These are phyloP conservation scores for Nomada goodeniana DNA, from an alignment of 2,888 invertebrate genomes.

Conservation along the genomic window DNA sequence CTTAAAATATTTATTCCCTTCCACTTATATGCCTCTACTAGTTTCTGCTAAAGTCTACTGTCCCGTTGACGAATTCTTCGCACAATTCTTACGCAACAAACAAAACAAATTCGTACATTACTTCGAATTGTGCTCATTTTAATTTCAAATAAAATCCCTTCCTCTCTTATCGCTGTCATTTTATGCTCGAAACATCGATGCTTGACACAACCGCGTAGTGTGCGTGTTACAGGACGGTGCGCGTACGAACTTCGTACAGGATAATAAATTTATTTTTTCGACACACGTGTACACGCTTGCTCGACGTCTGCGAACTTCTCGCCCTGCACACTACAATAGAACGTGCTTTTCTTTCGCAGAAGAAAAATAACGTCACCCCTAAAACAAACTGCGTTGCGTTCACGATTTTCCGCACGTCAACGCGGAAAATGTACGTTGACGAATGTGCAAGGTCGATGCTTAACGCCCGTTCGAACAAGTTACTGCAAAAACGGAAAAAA, in stretches of 20 bases:
- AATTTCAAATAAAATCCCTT: background rate
- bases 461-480: background rate
- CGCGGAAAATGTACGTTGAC: background rate
- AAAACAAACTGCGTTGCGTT: constrained; percentile 22
- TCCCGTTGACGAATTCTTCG: too few relatives aligned
- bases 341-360: background rate
- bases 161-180: background rate
- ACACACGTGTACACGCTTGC: background rate
- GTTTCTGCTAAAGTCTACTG: too few relatives aligned
- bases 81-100: background rate
- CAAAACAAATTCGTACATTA: background rate
- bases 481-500: background rate
- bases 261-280: constrained; percentile 27
- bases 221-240: constrained; percentile 1
- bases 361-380: constrained; percentile 10
- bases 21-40: too few relatives aligned
- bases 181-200: background rate
- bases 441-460: constrained; percentile 12
- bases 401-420: background rate
- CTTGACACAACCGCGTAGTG: background rate
- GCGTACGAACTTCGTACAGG: background rate
- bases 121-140: background rate
- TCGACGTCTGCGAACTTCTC: constrained; percentile 12
- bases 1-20: too few relatives aligned
- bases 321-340: background rate